Evolutionary conservation across 2,888 invertebrate species (phyloP), one percentile per base, ranked within the genome.

Genomic region (Eupsilia transversa): DNA sequence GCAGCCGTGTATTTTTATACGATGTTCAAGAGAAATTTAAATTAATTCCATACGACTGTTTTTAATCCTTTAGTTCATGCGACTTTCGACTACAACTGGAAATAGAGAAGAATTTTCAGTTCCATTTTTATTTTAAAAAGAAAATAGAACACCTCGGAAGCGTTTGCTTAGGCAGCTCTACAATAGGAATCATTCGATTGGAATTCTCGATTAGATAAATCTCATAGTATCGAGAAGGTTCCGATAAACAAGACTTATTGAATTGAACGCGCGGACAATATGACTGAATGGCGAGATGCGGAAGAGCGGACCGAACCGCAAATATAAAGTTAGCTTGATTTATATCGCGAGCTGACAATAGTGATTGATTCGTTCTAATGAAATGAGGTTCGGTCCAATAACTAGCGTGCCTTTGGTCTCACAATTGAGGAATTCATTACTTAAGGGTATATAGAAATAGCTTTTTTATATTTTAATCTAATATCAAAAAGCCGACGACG

Each of bases 161-260:
- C 72, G 75, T 76, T 81, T 83, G 83, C 79, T 77, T 79, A 82
- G 71, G 72, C 75, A 72, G 79, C 70, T 63, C 49, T 74, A 79
- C 78, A 77, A 83, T 80, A 72, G 73, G 75, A 79, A 72, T 83
- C 82, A 81, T 70, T 83, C 81, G 79, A 80, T 85, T 80, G 81
- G 79, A 82, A 86, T 83, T 81, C 80, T 79, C 81, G 82, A 87
- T 83, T 75, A 85, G 81, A 87, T 87, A 87, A 87, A 86, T 83
- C 85, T 78, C 65, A 74, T 69, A 72, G 74, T 80, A 84, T 80
- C 81, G 82, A 68, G 82, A 77, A 66, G 74, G 64, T 79, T 35
- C 74, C 74, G 86, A 85, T 86, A 87, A 85, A 85, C 76, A 87
- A 83, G 80, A 86, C 77, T 83, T 87, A 87, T 87, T 85, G 87